Evolutionary conservation across 1,140 invertebrate species (phyloP), one percentile per base, ranked within the genome.

Genomic region (Tetramorium parvispinum): DNA sequence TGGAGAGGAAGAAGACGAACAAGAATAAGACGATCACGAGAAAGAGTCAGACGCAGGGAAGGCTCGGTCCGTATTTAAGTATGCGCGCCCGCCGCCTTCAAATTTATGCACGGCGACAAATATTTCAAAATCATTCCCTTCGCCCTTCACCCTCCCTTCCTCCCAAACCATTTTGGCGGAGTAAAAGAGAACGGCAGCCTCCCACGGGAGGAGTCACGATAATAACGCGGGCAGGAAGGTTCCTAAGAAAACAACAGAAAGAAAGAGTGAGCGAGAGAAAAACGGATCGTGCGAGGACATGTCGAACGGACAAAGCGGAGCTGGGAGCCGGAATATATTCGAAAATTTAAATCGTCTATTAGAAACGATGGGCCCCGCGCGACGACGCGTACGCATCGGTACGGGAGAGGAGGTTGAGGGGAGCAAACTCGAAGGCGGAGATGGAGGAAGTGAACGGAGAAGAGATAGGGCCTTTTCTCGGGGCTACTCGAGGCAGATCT

Each of bases 81-180:
- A 94, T 95, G 94, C 94, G 92, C 91, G 91, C 91, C 91, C 90
- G 88, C 93, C 90, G 93, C 90, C 91, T 92, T 90, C 92, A 92
- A 94, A 95, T 95, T 95, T 95, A 95, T 94, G 94, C 91, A 68
- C 85, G 93, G 94, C 94, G 94, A 94, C 92, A 95, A 95, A 95
- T 95, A 94, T 95, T 95, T 95, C 93, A 94, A 95, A 95, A 94
- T 94, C 92, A 88, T 91, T 92, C 85, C 78, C 85, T 86, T 37
- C 51, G 8, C 37, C 82, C 24, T 70, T 75, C 63, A 2, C 32
- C 73, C 53, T 51, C 79, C 66, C 81, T 55, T 77, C 40, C 40
- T 37, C 61, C 27, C 57, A 6, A 57, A 51, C 63, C 13, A 32
- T 37, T 18, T 49, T 51, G 65, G 68, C 18, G 21, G 27, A 8